Percentiles rank a stretch among this genome's conserved stretches.
Conservation (phyloP, 1,140 invertebrate species). For the Varroa destructor region DNA sequence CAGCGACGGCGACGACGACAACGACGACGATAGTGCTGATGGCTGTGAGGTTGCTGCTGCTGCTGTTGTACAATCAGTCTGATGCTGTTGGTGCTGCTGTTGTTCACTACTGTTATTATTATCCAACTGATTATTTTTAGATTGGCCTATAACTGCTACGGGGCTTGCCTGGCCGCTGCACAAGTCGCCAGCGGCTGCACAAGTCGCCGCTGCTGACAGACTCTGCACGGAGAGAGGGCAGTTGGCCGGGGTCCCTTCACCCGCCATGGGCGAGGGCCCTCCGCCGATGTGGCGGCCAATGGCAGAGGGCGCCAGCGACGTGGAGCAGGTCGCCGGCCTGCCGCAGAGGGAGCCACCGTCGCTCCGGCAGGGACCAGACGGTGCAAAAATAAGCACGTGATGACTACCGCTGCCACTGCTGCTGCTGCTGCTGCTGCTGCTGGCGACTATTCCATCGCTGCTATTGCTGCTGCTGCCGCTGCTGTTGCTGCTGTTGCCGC, state of each 20-base stretch:
- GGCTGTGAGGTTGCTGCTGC: no score
- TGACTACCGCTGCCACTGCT: background rate
- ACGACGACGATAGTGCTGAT: no score
- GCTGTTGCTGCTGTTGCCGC: constrained; percentile 6
- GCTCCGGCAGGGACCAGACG: constrained; percentile 16
- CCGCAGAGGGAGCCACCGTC: constrained; percentile 24
- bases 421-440: background rate
- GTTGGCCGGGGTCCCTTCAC: constrained; percentile 9
- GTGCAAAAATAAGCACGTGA: constrained; percentile 28
- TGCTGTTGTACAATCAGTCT: background rate
- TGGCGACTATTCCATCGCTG: background rate
- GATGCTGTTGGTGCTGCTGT: background rate
- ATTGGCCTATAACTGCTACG: constrained; percentile 27
- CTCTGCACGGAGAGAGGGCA: constrained; percentile 19
- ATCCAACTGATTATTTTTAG: constrained; percentile 29
- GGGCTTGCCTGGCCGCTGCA: constrained; percentile 20
- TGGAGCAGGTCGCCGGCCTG: constrained; percentile 4
- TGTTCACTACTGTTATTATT: constrained; percentile 22
- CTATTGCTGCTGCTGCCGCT: background rate
- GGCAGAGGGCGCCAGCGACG: constrained; percentile 23
- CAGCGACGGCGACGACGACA: no score
- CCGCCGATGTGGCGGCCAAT: constrained; percentile 13
- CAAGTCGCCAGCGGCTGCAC: constrained; percentile 22
- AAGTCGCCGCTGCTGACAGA: constrained; percentile 13
- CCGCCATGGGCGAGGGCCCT: constrained; percentile 24